A percentile compares a stretch with the other conserved stretches of the same genome.
Conservation (phyloP, 2,113 vertebrate genomes). For the Trichomycterus rosablanca region DNA sequence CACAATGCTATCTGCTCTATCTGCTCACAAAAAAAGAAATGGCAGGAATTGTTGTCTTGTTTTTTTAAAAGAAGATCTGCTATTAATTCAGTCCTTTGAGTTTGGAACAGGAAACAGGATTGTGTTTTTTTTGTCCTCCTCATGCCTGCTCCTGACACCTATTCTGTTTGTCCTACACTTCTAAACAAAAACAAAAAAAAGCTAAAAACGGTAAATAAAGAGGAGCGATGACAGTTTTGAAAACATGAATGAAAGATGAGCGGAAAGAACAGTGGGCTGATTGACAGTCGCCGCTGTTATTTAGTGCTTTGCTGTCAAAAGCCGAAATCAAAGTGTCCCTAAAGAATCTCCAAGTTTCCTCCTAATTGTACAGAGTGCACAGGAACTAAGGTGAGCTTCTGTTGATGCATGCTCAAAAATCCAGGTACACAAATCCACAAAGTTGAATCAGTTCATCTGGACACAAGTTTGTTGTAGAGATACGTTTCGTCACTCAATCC, state of each 20-base stretch:
- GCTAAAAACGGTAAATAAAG: constrained; percentile 2
- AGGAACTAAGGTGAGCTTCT: neutral
- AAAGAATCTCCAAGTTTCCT: constrained; percentile 14
- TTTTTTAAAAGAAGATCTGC: neutral
- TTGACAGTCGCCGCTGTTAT: constrained; percentile 29
- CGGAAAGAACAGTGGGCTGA: constrained; percentile 16
- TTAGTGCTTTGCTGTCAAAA: constrained; percentile 25
- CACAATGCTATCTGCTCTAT: constrained; percentile 4
- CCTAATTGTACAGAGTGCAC: neutral
- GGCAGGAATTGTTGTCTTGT: neutral
- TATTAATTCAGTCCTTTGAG: constrained; percentile 32
- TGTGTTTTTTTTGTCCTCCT: constrained; percentile 10
- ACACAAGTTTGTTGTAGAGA: no score
- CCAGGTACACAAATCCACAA: no score
- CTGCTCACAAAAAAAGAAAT: constrained; percentile 9
- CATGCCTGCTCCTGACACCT: constrained; percentile 18
- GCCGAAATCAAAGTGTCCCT: constrained; percentile 21
- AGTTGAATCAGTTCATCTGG: no score
- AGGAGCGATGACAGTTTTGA: constrained; percentile 6
- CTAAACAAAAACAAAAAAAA: constrained; percentile 16
- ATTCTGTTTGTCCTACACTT: constrained; percentile 25
- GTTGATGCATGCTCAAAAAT: no score
- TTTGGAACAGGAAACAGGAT: neutral
- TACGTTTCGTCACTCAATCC: no score
- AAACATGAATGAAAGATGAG: constrained; percentile 35